phyloP scores from a whole-genome alignment of 1,140 invertebrate species.

The Trachymyrmex cornetzi region DNA sequence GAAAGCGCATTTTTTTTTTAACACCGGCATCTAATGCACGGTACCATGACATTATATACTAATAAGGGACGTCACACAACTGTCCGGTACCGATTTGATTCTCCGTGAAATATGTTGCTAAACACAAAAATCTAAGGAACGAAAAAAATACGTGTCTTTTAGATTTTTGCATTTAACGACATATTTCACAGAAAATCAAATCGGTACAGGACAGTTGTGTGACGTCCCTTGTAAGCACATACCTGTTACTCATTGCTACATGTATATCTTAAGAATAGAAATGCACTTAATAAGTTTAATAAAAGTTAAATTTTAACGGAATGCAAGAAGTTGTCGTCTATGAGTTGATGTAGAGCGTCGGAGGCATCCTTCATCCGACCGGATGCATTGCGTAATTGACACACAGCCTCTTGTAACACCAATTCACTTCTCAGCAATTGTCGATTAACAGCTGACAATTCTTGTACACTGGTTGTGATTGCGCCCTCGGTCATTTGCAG shows the following conservation, averaged over 20 bases:
- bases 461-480: slow-evolving; percentile 80
- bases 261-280: slow-evolving; percentile 52
- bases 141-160: too few species aligned
- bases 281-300: slow-evolving; percentile 66
- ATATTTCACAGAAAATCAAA: too few species aligned
- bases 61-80: too few species aligned
- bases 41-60: slow-evolving; percentile 58
- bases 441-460: slow-evolving; percentile 82
- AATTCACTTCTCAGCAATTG: slow-evolving; percentile 85
- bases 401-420: slow-evolving; percentile 83
- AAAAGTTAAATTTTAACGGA: slow-evolving; percentile 81
- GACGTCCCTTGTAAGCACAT: slow-evolving; percentile 17
- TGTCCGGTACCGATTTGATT: too few species aligned
- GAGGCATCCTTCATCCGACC: slow-evolving; percentile 78
- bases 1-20: slow-evolving; percentile 62
- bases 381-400: slow-evolving; percentile 81
- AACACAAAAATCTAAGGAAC: too few species aligned
- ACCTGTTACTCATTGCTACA: slow-evolving; percentile 52
- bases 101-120: too few species aligned
- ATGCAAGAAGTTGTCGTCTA: slow-evolving; percentile 82
- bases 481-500: slow-evolving; percentile 79
- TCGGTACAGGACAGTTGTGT: too few species aligned
- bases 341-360: slow-evolving; percentile 78
- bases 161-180: too few species aligned
- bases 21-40: slow-evolving; percentile 58